Evolutionary conservation across 2,797 vertebrate species (phyloP), one percentile per base, ranked within the genome.

Genomic region (Neosilurus mollespiculum): DNA sequence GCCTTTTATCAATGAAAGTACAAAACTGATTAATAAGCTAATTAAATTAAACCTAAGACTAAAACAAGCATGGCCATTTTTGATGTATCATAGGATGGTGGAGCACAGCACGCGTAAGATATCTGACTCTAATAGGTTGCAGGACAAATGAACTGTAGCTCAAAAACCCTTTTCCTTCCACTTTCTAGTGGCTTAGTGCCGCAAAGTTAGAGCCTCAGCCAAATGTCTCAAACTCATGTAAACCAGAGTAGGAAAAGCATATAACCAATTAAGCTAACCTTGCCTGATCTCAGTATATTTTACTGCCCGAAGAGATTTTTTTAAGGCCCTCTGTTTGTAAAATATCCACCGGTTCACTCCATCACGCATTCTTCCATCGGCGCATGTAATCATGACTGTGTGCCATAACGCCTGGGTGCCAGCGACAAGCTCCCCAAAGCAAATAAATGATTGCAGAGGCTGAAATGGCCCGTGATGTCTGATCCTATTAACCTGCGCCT

Each of bases 341-440:
- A 88, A 88, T 85, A 61, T 53, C 73, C 83, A 81, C 81, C 67
- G 49, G 87, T 86, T 82, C 43, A 71, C 83, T 83, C 83, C 79
- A 88, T 89, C 86, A 81, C 84, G 69, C 87, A 83, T 88, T 87
- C 85, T 86, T 87, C 81, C 70, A 72, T 22, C 43, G 86, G 81
- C 58, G 67, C 72, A 75, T 59, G 58, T 30, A 88, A 51, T 75
- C 75, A 75, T 80, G 87, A 87, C 91, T 93, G 93, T 81, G 43
- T 86, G 87, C 83, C 90, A 83, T 92, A 92, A 92, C 89, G 72
- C 81, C 87, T 92, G 92, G 93, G 91, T 91, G 92, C 88, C 87
- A 83, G 84, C 92, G 93, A 94, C 92, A 93, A 91, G 91, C 72
- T 91, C 92, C 93, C 92, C 90, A 91, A 93, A 94, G 92, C 91